Evolutionary conservation across 1,140 invertebrate genomes (phyloP).

Genomic region (Megalopta genalis): DNA sequence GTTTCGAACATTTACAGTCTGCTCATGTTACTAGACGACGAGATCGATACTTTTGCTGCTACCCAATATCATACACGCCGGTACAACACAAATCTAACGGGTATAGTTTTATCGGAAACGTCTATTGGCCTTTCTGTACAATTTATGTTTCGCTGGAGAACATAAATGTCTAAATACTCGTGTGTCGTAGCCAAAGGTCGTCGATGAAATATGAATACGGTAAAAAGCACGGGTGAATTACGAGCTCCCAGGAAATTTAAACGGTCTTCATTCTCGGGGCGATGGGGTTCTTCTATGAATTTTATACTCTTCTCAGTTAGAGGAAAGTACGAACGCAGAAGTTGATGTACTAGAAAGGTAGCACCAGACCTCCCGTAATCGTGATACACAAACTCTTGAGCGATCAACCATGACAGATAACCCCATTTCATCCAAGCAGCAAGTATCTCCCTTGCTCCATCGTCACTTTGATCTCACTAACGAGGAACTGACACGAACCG

Average conservation of each 20-base stretch:
- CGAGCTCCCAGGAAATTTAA: background rate
- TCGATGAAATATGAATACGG: too few relatives aligned
- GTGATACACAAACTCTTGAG: background rate
- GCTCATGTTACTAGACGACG: too few relatives aligned
- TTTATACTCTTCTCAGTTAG: background rate
- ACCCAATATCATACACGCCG: too few relatives aligned
- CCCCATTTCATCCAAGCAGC: conserved; percentile 5
- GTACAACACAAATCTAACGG: too few relatives aligned
- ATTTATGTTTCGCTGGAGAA: too few relatives aligned
- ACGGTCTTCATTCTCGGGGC: background rate
- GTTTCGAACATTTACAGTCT: too few relatives aligned
- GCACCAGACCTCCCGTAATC: background rate
- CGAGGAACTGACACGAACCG: conserved; percentile 23
- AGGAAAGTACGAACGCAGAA: background rate
- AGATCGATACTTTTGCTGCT: too few relatives aligned
- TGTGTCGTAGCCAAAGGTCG: too few relatives aligned
- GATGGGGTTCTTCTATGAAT: background rate
- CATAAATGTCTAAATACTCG: too few relatives aligned
- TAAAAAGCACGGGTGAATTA: too few relatives aligned
- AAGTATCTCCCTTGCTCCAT: conserved; percentile 15
- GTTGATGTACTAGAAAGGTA: background rate
- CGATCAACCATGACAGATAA: conserved; percentile 32
- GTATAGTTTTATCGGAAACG: too few relatives aligned
- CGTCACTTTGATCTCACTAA: conserved; percentile 33
- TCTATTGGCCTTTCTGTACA: too few relatives aligned